These are phyloP conservation scores for Drosophila setifemur DNA, from an alignment of 1,140 invertebrate genomes.

Conservation along the genomic window DNA sequence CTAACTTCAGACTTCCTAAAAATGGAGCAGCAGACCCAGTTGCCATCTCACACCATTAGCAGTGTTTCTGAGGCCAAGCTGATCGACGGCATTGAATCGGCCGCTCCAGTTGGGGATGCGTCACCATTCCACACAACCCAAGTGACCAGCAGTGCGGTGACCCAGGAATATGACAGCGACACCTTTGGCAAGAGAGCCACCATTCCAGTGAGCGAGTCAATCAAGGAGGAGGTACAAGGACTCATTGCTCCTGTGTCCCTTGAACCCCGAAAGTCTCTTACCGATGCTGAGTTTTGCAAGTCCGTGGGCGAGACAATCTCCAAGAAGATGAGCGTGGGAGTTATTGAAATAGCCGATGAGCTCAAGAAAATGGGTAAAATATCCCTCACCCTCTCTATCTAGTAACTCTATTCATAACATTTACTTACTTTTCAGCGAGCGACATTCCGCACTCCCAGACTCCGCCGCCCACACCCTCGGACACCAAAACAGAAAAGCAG, in stretches of 20 bases:
- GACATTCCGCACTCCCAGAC: conserved; percentile 81
- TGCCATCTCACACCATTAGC: conserved; percentile 21
- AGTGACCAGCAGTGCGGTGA: conserved; percentile 57
- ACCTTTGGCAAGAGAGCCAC: conserved; percentile 39
- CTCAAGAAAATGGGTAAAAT: conserved; percentile 65
- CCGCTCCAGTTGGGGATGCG: conserved; percentile 60
- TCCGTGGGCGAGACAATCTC: conserved; percentile 80
- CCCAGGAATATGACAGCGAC: conserved; percentile 51
- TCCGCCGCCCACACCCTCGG: conserved; percentile 80
- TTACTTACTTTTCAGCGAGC: conserved; percentile 57
- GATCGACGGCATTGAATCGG: conserved; percentile 68
- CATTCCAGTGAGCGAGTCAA: conserved; percentile 35
- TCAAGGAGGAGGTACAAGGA: conserved; percentile 50
- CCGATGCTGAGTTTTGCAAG: conserved; percentile 81
- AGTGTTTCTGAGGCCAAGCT: conserved; percentile 8
- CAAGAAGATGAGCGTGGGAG: conserved; percentile 81
- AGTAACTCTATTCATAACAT: no score
- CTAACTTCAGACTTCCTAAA: conserved; percentile 66
- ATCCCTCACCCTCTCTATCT: no score
- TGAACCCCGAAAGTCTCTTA: conserved; percentile 77
- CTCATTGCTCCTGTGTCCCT: conserved; percentile 51
- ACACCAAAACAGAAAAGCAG: conserved; percentile 72
- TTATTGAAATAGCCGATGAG: conserved; percentile 77
- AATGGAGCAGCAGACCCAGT: conserved; percentile 62
- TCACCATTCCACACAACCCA: conserved; percentile 47